Evolutionary conservation across 2,888 invertebrate genomes (phyloP).

Genomic region (Suillia variegata): DNA sequence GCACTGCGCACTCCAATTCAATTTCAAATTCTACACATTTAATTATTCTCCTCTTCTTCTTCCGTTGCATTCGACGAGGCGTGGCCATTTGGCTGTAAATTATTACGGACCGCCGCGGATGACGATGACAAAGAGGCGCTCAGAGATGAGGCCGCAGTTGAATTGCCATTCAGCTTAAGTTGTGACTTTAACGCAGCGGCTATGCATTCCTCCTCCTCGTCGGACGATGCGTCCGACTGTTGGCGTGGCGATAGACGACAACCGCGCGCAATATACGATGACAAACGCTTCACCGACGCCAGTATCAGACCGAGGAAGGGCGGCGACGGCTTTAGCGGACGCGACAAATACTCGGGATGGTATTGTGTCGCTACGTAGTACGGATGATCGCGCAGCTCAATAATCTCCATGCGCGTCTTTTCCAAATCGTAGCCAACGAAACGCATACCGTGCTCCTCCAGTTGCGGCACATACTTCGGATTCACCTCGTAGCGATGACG

Average conservation of each 20-base stretch:
- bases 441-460: conserved; percentile 82
- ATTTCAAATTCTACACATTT: no score
- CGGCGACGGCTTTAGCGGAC: conserved; percentile 90
- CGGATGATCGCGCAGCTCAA: conserved; percentile 84
- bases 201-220: conserved; percentile 49
- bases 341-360: conserved; percentile 96
- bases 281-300: conserved; percentile 83
- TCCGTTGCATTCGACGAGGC: no score
- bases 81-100: neutral
- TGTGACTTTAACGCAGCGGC: conserved; percentile 20
- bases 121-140: no score
- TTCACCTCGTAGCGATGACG: conserved; percentile 98
- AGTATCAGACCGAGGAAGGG: conserved; percentile 94
- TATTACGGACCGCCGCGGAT: neutral
- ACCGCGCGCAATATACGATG: conserved; percentile 73
- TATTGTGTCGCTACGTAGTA: conserved; percentile 96
- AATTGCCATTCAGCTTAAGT: conserved; percentile 15
- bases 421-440: conserved; percentile 88
- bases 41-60: no score
- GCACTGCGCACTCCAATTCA: no score
- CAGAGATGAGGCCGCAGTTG: no score
- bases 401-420: conserved; percentile 92
- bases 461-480: conserved; percentile 76
- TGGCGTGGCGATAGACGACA: conserved; percentile 77
- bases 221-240: conserved; percentile 77